Base-by-base conservation (phyloP, 2,113 vertebrate genomes). In the Prolemur simus region DNA sequence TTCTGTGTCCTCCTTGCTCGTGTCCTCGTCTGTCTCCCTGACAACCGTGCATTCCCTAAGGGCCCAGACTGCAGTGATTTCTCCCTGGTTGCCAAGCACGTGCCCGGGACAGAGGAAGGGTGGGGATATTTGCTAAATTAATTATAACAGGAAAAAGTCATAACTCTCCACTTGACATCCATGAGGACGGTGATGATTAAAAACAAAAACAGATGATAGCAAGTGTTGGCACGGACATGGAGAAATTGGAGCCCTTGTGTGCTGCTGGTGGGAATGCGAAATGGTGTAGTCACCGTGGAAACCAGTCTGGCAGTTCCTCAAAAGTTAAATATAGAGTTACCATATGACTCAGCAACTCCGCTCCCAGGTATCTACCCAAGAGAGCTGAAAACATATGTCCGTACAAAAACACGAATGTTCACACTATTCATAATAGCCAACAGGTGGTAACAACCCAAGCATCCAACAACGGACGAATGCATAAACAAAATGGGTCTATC, bases 1-100 rank as follows among this genome's bases (percentile, higher is more conserved):
- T 21, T 5, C 15, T 9, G 0, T 17, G 73, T 17, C 7, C 1
- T 52, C 34, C 23, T 34, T 6, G n/a, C 29, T 60, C 21, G 18
- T 32, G 23, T 47, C 12, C 58, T 66, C 32, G 17, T 15, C 45
- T 10, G 18, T 66, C 20, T 64, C 47, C 58, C 58, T 17, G 9
- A 10, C 7, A 34, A 15, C 27, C 3, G 2, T 0, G 4, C 8
- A 2, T 89, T 32, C 17, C 52, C 34, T 7, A 4, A 37, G 12
- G 56, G 39, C n/a, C 25, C 7, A 14, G 7, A 9, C 14, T 0
- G 0, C 54, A 15, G 1, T 2, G 68, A 45, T 13, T 63, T 89
- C 12, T 34, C 42, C 56, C 77, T 32, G 47, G 27, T 4, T 15
- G 56, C 74, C 83, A 6, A 5, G 5, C 9, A 25, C 1, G 27